A percentile compares a stretch with the other conserved stretches of the same genome.
Evolutionary conservation across 1,140 invertebrate genomes (phyloP).

Genomic region (Drosophila orosa): DNA sequence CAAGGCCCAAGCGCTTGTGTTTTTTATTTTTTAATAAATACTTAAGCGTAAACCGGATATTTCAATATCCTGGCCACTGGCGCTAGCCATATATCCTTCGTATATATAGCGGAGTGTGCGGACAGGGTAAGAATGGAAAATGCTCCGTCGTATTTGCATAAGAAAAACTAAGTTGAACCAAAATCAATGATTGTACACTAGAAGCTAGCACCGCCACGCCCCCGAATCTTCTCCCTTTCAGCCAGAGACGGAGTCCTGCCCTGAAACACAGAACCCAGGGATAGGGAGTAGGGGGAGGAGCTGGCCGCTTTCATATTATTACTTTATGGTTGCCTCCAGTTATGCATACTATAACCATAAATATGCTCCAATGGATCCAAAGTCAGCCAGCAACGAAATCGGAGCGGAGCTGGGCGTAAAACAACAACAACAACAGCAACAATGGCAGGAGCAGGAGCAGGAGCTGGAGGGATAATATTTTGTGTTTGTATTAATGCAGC

Average conservation of each 20-base stretch:
- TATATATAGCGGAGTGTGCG: conserved; percentile 10
- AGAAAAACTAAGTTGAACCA: conserved; percentile 79
- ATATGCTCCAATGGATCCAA: conserved; percentile 65
- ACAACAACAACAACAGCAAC: conserved; percentile 24
- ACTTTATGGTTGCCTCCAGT: conserved; percentile 82
- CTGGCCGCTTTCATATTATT: conserved; percentile 72
- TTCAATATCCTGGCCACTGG: conserved; percentile 60
- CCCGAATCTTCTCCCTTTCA: conserved; percentile 5
- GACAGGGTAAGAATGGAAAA: conserved; percentile 70
- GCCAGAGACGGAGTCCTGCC: conserved; percentile 38
- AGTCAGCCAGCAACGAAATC: conserved; percentile 46
- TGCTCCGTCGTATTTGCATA: conserved; percentile 75
- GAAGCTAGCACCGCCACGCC: conserved; percentile 62
- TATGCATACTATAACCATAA: conserved; percentile 82
- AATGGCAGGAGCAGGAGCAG: neutral
- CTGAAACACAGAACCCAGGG: conserved; percentile 51
- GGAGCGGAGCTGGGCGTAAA: conserved; percentile 12
- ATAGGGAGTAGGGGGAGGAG: neutral
- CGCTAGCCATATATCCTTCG: conserved; percentile 32
- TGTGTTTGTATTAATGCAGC: conserved; percentile 81
- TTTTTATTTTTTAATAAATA: conserved; percentile 74
- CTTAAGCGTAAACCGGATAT: conserved; percentile 69
- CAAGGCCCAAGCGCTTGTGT: conserved; percentile 22
- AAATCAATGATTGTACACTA: conserved; percentile 80
- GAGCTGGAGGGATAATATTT: conserved; percentile 64